Conservation (phyloP, 2,888 invertebrate species). For the Diadegma fenestrale region DNA sequence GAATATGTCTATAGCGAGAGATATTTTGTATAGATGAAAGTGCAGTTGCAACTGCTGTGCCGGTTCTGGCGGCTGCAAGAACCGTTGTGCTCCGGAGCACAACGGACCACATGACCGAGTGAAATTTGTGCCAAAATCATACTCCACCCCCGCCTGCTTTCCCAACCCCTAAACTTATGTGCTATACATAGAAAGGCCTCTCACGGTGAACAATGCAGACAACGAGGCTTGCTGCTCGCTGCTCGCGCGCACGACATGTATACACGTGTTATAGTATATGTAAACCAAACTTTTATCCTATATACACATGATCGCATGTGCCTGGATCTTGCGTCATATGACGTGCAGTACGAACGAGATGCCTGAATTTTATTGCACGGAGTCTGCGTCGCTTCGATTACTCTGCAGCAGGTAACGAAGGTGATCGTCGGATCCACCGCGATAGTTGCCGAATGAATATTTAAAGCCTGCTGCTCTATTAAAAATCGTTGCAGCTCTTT, state of each 20-base stretch:
- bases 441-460: not conserved
- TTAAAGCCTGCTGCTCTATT: no score
- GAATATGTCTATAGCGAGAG: not conserved
- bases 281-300: constrained; percentile 1
- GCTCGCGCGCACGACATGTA: not conserved
- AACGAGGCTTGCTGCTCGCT: constrained; percentile 18
- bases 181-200: constrained; percentile 27
- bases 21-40: constrained; percentile 11
- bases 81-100: constrained; percentile 33
- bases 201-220: constrained; percentile 57
- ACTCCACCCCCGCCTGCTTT: not conserved
- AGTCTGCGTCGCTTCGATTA: not conserved
- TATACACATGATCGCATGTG: constrained; percentile 11
- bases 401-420: not conserved
- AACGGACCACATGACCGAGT: constrained; percentile 30
- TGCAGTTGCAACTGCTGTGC: constrained; percentile 46
- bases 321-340: constrained; percentile 32
- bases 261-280: not conserved
- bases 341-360: constrained; percentile 14
- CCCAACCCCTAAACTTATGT: not conserved
- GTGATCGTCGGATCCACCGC: not conserved
- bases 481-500: not conserved
- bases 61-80: constrained; percentile 25
- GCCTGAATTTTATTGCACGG: constrained; percentile 27
- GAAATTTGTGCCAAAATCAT: constrained; percentile 65